Evolutionary conservation across 2,888 invertebrate genomes (phyloP).

Genomic region (Phaonia tiefii): DNA sequence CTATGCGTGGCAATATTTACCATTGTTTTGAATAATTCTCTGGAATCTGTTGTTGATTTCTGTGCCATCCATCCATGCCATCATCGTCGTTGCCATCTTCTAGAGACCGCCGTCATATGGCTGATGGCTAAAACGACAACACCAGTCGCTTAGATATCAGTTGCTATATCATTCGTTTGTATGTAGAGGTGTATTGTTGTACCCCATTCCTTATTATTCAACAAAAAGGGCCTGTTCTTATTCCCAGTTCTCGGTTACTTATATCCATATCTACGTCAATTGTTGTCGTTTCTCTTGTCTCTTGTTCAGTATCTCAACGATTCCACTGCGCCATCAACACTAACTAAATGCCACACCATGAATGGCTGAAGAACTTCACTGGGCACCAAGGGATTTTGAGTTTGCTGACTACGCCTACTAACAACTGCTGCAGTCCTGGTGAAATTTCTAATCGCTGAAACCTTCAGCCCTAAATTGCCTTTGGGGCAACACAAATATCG

Average conservation of each 20-base stretch:
- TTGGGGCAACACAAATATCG: conserved; percentile 67
- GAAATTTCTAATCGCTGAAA: conserved; percentile 79
- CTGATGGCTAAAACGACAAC: not conserved
- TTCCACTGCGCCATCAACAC: not conserved
- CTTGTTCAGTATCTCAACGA: not conserved
- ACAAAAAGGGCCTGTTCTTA: too few relatives aligned
- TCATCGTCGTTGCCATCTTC: not conserved
- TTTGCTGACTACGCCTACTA: conserved; percentile 59
- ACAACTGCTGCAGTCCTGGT: conserved; percentile 77
- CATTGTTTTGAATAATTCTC: too few relatives aligned
- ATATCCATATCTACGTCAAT: not conserved
- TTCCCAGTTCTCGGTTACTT: not conserved
- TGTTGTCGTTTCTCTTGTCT: not conserved
- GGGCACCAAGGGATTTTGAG: conserved; percentile 19
- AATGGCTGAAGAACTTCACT: not conserved
- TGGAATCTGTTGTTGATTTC: too few relatives aligned
- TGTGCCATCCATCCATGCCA: conserved; percentile 15
- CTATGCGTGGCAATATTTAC: too few relatives aligned
- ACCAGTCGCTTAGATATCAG: not conserved
- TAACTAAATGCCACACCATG: not conserved
- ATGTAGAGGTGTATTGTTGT: too few relatives aligned
- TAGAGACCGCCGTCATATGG: not conserved
- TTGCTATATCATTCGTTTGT: too few relatives aligned
- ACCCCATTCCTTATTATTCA: not conserved
- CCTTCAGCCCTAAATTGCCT: conserved; percentile 78